Conservation (phyloP, 64 coral and sea anemone species). For the Pocillopora damicornis region DNA sequence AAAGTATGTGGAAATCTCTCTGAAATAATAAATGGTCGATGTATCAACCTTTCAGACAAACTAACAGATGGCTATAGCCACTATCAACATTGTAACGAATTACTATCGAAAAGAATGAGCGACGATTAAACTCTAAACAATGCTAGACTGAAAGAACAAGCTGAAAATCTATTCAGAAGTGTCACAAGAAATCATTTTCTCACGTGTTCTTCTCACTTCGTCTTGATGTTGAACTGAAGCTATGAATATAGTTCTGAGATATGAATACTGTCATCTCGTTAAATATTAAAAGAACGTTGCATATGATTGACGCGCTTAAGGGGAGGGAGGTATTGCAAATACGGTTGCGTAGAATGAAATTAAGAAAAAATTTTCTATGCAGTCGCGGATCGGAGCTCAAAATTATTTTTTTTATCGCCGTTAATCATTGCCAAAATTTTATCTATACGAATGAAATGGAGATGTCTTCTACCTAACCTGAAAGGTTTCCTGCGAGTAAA, state of each 20-base stretch:
- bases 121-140: background rate
- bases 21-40: background rate
- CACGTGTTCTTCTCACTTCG: background rate
- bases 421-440: background rate
- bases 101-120: too few species aligned
- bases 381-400: background rate
- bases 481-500: background rate
- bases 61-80: constrained; percentile 1
- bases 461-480: background rate
- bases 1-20: background rate
- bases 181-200: background rate
- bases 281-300: constrained; percentile 26
- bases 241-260: background rate
- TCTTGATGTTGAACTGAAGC: background rate
- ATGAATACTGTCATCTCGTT: constrained; percentile 20
- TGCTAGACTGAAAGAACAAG: background rate
- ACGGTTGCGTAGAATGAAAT: background rate
- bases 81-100: background rate
- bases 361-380: background rate
- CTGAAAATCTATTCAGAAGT: background rate
- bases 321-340: constrained; percentile 19
- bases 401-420: background rate
- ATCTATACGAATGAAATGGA: background rate
- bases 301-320: constrained; percentile 15
- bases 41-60: background rate